Conservation (phyloP, 2,888 invertebrate genomes). For the Sussaba pulchella region DNA sequence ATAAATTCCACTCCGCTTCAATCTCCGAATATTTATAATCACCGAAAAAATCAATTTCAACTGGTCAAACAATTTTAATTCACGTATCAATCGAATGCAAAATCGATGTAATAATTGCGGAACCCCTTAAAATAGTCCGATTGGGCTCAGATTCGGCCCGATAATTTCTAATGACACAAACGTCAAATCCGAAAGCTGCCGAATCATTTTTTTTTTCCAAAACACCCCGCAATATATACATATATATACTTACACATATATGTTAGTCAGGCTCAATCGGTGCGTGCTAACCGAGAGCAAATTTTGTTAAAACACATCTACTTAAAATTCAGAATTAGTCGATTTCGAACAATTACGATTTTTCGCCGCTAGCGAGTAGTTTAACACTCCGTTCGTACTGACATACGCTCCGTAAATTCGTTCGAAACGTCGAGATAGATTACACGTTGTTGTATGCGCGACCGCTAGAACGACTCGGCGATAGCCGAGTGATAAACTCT, state of each 20-base stretch:
- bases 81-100: too few species aligned
- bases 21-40: too few species aligned
- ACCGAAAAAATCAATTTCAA: too few species aligned
- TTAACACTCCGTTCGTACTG: background rate
- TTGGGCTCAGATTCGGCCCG: too few species aligned
- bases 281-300: slow-evolving; percentile 56
- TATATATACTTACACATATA: background rate
- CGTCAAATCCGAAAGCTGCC: too few species aligned
- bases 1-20: too few species aligned
- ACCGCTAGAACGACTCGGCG: slow-evolving; percentile 69
- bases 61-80: too few species aligned
- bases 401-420: slow-evolving; percentile 51
- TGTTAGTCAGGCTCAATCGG: slow-evolving; percentile 59
- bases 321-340: background rate
- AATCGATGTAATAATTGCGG: too few species aligned
- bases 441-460: slow-evolving; percentile 57
- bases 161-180: too few species aligned
- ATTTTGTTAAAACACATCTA: slow-evolving; percentile 12
- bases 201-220: too few species aligned
- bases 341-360: background rate
- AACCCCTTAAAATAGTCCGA: too few species aligned
- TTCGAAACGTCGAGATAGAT: slow-evolving; percentile 66
- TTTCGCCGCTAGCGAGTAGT: background rate
- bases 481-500: slow-evolving; percentile 83
- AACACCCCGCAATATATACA: too few species aligned